Percentiles rank a stretch among this genome's conserved stretches.
Evolutionary conservation across 1,140 invertebrate species (phyloP).

Genomic region (Tetramorium simillimum): DNA sequence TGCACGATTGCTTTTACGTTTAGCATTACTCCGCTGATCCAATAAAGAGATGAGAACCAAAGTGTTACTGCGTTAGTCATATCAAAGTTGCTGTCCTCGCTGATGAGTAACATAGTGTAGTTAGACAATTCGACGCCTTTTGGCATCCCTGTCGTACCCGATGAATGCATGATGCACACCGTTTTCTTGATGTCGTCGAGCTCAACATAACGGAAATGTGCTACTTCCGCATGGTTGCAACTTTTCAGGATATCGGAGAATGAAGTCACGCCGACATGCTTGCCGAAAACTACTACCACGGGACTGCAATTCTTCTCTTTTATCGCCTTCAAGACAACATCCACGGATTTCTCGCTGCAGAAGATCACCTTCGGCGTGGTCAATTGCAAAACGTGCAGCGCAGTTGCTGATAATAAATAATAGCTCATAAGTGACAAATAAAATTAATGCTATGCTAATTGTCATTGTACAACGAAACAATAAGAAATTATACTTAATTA

Average conservation of each 20-base stretch:
- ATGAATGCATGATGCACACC: conserved; percentile 85
- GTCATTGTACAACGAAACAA: conserved; percentile 10
- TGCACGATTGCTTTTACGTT: conserved; percentile 72
- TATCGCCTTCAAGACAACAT: conserved; percentile 11
- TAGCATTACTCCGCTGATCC: conserved; percentile 64
- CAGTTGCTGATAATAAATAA: conserved; percentile 47
- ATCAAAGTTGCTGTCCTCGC: not conserved
- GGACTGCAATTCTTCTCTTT: conserved; percentile 49
- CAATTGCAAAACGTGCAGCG: conserved; percentile 45
- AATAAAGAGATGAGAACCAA: conserved; percentile 77
- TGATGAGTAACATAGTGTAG: not conserved
- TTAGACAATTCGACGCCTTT: conserved; percentile 91
- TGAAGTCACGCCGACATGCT: not conserved
- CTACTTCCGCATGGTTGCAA: conserved; percentile 16
- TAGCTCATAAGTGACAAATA: not conserved
- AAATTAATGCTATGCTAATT: not conserved
- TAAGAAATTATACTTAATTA: not conserved
- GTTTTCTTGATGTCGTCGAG: conserved; percentile 50
- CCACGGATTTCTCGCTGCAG: conserved; percentile 53
- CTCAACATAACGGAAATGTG: conserved; percentile 49
- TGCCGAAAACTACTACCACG: conserved; percentile 72
- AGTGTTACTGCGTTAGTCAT: conserved; percentile 14
- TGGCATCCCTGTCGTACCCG: conserved; percentile 91
- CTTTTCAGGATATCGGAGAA: conserved; percentile 51
- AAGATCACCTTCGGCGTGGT: conserved; percentile 69